Evolutionary conservation across 2,113 vertebrate species (phyloP), one percentile per base, ranked within the genome.

Genomic region (Athene cunicularia): DNA sequence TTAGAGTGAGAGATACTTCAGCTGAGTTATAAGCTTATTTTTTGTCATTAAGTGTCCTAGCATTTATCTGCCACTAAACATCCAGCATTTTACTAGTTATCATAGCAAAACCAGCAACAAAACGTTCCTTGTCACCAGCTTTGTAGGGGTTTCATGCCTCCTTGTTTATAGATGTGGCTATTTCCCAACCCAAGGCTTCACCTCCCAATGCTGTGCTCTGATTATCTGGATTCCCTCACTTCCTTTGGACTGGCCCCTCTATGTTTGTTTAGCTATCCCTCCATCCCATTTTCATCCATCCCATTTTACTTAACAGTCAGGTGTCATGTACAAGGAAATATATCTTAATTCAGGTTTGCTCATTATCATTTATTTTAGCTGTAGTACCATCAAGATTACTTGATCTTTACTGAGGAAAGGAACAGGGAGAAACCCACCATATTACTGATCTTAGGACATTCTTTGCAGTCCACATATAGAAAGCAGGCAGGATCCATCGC

Each of bases 311-410:
- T 66, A 60, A 56, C 12, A 73, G 14, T 41, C 32, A 14, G 12
- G 28, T 33, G 23, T 11, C 11, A 64, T 23, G 12, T 60, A 47
- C 0, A 0, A 80, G 7, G 4, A 88, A 64, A 37, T 60, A 32
- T 15, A 32, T 47, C 19, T 82, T 82, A 71, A 56, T 45, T 82
- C 39, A 43, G 27, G 41, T 80, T 45, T 45, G 45, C 45, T 88
- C 7, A 50, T 64, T 52, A 58, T 20, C 2, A 12, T 2, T 32
- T 49, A 35, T 75, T 71, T 75, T 71, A 90, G 32, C 39, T 60
- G 4, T 39, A 52, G 73, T 72, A 63, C 39, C 23, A 64, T 68
- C 14, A 80, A 20, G 15, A 86, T 62, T 77, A 32, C 35, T 62
- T 66, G 23, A 39, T 72, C 39, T 59, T 88, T 59, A 55, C 3